These are phyloP conservation scores for Crenuchus spilurus DNA, from an alignment of 2,797 vertebrate species.

Conservation along the genomic window DNA sequence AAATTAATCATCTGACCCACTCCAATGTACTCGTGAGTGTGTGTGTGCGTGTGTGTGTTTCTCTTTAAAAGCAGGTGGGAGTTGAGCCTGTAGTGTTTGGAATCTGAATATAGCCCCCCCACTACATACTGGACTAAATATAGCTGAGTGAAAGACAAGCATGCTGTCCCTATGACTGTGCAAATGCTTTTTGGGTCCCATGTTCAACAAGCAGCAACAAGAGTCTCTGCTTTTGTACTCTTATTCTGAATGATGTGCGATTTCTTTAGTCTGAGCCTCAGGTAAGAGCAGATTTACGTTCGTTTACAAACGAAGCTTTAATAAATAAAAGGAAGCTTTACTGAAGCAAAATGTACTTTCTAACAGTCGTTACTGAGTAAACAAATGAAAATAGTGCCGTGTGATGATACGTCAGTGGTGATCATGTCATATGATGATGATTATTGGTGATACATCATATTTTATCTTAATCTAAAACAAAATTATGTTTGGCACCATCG, in stretches of 20 bases:
- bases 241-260: constrained; percentile 66
- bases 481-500: too few species aligned
- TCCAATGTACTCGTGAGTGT: constrained; percentile 14
- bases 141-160: constrained; percentile 66
- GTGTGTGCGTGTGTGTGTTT: constrained; percentile 31
- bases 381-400: not conserved
- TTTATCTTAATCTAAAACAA: too few species aligned
- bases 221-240: constrained; percentile 40
- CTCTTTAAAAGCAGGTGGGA: constrained; percentile 75
- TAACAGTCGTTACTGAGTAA: constrained; percentile 1
- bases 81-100: constrained; percentile 65
- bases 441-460: too few species aligned
- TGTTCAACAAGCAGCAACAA: constrained; percentile 59
- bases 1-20: constrained; percentile 31
- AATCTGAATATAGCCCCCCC: constrained; percentile 66
- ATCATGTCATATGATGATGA: not conserved
- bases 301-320: constrained; percentile 22
- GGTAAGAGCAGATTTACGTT: constrained; percentile 66
- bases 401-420: not conserved
- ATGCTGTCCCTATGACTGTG: constrained; percentile 68
- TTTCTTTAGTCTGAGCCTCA: constrained; percentile 49
- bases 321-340: not conserved
- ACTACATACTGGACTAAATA: constrained; percentile 76
- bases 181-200: constrained; percentile 61
- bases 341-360: not conserved